Evolutionary conservation across 37 sponge, comb jelly and placozoan genomes (phyloP).

Genomic region (Petrosia ficiformis): DNA sequence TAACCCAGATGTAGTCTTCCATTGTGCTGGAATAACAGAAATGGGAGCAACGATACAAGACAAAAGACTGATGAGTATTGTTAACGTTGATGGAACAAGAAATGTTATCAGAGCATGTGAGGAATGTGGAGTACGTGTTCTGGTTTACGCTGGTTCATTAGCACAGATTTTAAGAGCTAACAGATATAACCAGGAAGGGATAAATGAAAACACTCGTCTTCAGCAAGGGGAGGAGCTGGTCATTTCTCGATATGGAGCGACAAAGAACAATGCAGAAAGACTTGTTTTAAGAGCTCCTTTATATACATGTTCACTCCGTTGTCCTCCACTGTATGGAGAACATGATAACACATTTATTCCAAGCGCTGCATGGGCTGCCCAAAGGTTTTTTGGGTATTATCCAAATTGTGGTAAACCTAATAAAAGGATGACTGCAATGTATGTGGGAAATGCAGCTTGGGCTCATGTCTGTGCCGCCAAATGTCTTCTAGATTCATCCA

Average conservation of each 20-base stretch:
- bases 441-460: conserved; percentile 60
- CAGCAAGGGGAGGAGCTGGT: not conserved
- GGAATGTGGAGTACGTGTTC: conserved; percentile 51
- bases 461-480: conserved; percentile 52
- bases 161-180: conserved; percentile 17
- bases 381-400: conserved; percentile 35
- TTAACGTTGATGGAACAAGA: conserved; percentile 47
- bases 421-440: conserved; percentile 46
- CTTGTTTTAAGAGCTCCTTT: conserved; percentile 42
- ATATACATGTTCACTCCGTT: conserved; percentile 54
- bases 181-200: not conserved
- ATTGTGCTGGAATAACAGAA: conserved; percentile 48
- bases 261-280: conserved; percentile 46
- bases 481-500: conserved; percentile 21
- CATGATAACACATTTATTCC: conserved; percentile 21
- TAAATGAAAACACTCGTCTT: not conserved
- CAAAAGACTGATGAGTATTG: conserved; percentile 29
- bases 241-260: conserved; percentile 55
- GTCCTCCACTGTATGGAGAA: conserved; percentile 59
- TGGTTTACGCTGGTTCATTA: conserved; percentile 35
- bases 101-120: conserved; percentile 55
- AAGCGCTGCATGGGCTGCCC: not conserved
- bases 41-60: conserved; percentile 21
- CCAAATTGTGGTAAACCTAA: not conserved
- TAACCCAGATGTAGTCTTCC: conserved; percentile 52